Evolutionary conservation across 2,113 vertebrate species (phyloP), one percentile per base, ranked within the genome.

Genomic region (Grallaria varia): DNA sequence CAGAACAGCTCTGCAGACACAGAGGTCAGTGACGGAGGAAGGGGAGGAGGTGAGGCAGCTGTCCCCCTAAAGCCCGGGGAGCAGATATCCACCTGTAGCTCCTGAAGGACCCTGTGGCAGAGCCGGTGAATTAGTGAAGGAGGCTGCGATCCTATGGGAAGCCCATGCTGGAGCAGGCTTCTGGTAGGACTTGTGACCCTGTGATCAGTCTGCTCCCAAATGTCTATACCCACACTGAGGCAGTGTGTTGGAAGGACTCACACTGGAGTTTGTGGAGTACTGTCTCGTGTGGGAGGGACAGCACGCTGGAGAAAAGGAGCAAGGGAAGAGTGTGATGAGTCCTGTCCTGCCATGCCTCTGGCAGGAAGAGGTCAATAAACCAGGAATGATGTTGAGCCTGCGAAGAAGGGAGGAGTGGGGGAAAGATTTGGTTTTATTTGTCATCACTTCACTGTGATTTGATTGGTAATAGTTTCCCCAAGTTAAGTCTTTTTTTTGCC

Each of bases 241-340:
- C 27, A 50, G 17, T 3, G 14, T 1, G 0, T 17, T 58, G 9
- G 27, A 42, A 18, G 35, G 40, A 31, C 22, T n/a, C 12, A 8
- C 3, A 0, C 8, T 12, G 33, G 9, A 50, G 6, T 24, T n/a
- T 14, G 4, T 44, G 72, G 37, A 55, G 19, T 14, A 7, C 28
- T 71, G 35, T 31, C 24, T 67, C 21, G 25, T 2, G 1, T 28
- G 59, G 33, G 24, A 74, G 42, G 15, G 11, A 78, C 8, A 22
- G 19, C 27, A 11, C 28, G 1, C 20, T 24, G 24, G 49, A 50
- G 44, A 21, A 66, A 10, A 40, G 49, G 27, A 58, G 25, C 55
- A 37, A 7, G 10, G 18, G 4, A 17, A 60, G 28, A 12, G 5
- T 19, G 16, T 40, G 18, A 45, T 5, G 18, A 45, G n/a, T 52